Percentiles rank a stretch among this genome's conserved stretches.
These are phyloP conservation scores for Ptilonorhynchus violaceus DNA, from an alignment of 2,113 vertebrate species.

Conservation along the genomic window DNA sequence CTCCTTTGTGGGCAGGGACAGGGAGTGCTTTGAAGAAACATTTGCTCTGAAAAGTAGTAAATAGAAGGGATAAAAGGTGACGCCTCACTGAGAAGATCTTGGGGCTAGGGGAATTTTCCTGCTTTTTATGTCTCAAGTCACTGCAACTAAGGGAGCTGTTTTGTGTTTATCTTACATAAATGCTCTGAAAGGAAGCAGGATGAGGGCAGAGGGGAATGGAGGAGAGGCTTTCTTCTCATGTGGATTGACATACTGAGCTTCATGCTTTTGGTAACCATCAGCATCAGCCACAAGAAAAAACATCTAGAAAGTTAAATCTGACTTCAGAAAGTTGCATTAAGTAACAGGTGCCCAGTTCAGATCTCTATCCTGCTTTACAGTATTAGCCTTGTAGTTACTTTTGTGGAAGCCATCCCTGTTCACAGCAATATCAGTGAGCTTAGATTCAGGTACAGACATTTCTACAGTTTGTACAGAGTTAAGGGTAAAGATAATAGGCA, in stretches of 20 bases:
- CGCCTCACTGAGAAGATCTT: not conserved
- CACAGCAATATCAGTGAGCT: rapidly evolving
- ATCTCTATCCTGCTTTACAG: not conserved
- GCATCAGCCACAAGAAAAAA: not conserved
- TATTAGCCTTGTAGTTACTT: not conserved
- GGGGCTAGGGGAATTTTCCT: not conserved
- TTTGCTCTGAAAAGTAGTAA: not conserved
- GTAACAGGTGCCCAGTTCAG: not conserved
- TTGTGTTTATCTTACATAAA: not conserved
- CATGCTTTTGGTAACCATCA: not conserved
- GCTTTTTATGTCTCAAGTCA: not conserved
- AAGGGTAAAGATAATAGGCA: not conserved
- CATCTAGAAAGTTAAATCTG: not conserved
- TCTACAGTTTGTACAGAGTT: not conserved
- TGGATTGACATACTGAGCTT: not conserved
- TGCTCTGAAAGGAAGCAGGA: not conserved
- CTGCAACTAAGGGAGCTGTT: not conserved
- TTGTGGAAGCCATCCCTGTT: not conserved
- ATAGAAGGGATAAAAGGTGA: not conserved
- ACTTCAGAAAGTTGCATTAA: not conserved
- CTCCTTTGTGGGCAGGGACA: not conserved
- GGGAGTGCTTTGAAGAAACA: not conserved
- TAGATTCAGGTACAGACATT: not conserved
- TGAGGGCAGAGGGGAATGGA: not conserved
- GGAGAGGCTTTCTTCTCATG: not conserved